A percentile compares a stretch with the other conserved stretches of the same genome.
phyloP scores from a whole-genome alignment of 2,888 invertebrate genomes.

The Melieria omissa region DNA sequence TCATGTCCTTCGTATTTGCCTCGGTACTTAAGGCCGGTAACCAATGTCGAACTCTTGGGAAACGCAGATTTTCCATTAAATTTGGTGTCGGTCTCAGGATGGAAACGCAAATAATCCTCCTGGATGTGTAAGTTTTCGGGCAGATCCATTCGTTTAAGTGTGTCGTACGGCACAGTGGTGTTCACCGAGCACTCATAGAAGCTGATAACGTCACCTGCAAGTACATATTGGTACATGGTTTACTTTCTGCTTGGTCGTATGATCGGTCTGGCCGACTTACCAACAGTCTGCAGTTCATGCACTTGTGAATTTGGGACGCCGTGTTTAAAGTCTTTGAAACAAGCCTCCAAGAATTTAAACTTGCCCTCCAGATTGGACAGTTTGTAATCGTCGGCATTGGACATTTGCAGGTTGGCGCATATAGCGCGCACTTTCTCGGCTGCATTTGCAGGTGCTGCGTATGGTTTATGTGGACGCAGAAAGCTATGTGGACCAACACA shows the following conservation, averaged over 20 bases:
- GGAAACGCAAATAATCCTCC: constrained; percentile 82
- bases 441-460: constrained; percentile 77
- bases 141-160: constrained; percentile 76
- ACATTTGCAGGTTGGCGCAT: constrained; percentile 70
- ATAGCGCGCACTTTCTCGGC: constrained; percentile 72
- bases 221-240: background rate
- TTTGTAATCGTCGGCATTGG: constrained; percentile 61
- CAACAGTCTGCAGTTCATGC: constrained; percentile 78
- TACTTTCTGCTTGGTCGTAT: background rate
- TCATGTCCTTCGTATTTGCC: constrained; percentile 82
- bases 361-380: constrained; percentile 66
- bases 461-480: constrained; percentile 78
- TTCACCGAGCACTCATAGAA: constrained; percentile 81
- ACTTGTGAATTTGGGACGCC: constrained; percentile 84
- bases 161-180: constrained; percentile 79
- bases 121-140: constrained; percentile 90
- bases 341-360: constrained; percentile 77
- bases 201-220: constrained; percentile 73
- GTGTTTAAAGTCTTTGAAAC: constrained; percentile 79
- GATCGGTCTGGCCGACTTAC: constrained; percentile 65
- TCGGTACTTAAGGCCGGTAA: constrained; percentile 82
- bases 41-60: constrained; percentile 85
- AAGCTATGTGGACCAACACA: constrained; percentile 70
- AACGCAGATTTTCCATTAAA: constrained; percentile 85
- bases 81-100: constrained; percentile 80